Conservation (phyloP, 2,113 vertebrate species). For the Tapirus terrestris region DNA sequence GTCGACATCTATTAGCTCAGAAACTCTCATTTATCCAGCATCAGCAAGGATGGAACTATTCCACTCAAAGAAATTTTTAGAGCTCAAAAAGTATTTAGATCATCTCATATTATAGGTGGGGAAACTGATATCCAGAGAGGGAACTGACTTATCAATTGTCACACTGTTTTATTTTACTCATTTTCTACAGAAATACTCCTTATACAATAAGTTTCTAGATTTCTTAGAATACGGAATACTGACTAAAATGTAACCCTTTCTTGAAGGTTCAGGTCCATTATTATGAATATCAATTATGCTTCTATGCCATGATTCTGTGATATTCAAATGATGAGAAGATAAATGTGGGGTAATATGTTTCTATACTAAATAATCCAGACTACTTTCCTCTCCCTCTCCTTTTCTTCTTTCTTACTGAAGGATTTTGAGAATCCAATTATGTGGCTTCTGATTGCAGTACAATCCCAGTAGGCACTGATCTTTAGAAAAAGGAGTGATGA, state of each 20-base stretch:
- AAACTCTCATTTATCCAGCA: neutral
- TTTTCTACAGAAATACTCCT: constrained; percentile 20
- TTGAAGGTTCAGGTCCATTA: neutral
- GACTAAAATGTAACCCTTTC: neutral
- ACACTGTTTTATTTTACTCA: neutral
- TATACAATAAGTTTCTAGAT: neutral
- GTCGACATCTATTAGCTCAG: neutral
- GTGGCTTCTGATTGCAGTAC: neutral
- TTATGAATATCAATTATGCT: neutral
- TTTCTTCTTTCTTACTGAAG: neutral
- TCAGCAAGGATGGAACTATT: neutral
- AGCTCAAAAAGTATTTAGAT: neutral
- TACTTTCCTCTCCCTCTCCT: neutral
- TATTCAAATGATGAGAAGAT: neutral
- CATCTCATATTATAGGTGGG: neutral
- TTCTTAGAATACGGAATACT: neutral
- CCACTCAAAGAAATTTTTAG: neutral
- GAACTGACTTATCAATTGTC: neutral
- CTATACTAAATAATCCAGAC: neutral
- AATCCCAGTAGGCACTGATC: neutral
- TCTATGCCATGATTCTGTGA: neutral
- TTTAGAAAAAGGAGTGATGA: neutral
- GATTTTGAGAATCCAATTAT: neutral
- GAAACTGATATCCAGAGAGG: neutral
- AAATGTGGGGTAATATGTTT: neutral